Base-by-base conservation (phyloP, 2,888 invertebrate genomes). In the Parnassius glacialis region DNA sequence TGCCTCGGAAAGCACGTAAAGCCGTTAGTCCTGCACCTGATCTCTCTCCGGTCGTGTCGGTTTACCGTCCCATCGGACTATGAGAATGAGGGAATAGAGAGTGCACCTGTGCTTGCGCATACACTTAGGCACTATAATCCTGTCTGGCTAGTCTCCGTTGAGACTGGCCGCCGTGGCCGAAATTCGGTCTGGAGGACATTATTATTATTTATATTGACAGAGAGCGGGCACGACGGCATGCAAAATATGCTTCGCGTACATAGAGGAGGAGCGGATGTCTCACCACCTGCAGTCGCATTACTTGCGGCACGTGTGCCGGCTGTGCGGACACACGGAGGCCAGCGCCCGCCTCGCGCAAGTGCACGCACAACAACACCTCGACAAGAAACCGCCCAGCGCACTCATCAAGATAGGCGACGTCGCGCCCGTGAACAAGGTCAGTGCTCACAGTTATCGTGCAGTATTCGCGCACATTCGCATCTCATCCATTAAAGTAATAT, bases 261-360 rank as follows among this genome's bases (percentile, higher is more conserved):
- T 61, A 44, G 55, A 55, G 34, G 55, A 55, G 51, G 42, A 71
- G 69, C 62, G 85, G 80, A 76, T 76, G 76, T 0, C 81, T 75
- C 0, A 70, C 0, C 90, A 90, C 70, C 66, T 73, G 0, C 74
- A 80, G 44, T 25, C 67, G 0, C 90, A 90, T 65, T 86, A 88
- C 67, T 20, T 74, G 2, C 70, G 83, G 0, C 79, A 83, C 67
- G 69, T 67, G 1, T 90, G 90, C 70, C 80, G 81, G 62, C 57
- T 85, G 59, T 90, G 90, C 65, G 71, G 72, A 0, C 82, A 79
- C 57, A 11, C 56, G 0, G 86, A 86, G 58, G 67, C 74, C 56
- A 83, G n/a, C 68, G 1, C 88, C 86, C 57, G 71, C 10, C 52
- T 79, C 9, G 81, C 84, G 10, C 58, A 65, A 1, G 66, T 73